Percentiles rank a stretch among this genome's conserved stretches.
Evolutionary conservation across 2,113 vertebrate genomes (phyloP).

Genomic region (Alaudala cheleensis): DNA sequence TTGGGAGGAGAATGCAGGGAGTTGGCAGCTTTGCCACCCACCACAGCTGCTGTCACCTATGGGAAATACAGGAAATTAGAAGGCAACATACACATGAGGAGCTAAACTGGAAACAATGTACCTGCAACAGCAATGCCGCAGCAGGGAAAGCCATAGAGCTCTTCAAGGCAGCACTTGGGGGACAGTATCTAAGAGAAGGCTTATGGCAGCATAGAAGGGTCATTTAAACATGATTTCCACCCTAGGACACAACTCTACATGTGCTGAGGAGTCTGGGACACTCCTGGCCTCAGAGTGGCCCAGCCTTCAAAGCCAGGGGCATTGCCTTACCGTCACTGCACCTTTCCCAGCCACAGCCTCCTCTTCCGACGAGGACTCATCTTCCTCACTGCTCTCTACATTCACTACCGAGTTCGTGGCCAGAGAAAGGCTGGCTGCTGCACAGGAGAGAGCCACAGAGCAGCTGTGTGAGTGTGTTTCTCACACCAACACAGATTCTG

Average conservation of each 20-base stretch:
- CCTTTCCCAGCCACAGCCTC: neutral
- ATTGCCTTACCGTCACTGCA: neutral
- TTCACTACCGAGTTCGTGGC: neutral
- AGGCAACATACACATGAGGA: neutral
- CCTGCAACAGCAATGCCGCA: neutral
- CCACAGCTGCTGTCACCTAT: slow-evolving; percentile 54
- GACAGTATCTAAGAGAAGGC: neutral
- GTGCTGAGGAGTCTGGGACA: neutral
- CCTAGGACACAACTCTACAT: neutral
- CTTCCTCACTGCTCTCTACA: slow-evolving; percentile 56
- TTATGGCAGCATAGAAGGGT: neutral
- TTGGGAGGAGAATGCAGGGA: slow-evolving; percentile 33
- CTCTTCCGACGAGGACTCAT: slow-evolving; percentile 63
- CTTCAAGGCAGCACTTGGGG: neutral
- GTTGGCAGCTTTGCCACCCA: slow-evolving; percentile 39
- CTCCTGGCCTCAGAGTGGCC: neutral
- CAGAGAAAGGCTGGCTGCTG: slow-evolving; percentile 5
- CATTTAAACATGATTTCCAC: neutral
- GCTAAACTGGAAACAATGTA: neutral
- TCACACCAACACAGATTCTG: neutral
- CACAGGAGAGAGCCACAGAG: neutral
- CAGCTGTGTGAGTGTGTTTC: neutral
- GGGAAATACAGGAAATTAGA: neutral
- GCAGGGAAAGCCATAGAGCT: neutral
- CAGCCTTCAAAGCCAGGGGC: neutral